phyloP scores from a whole-genome alignment of 2,888 invertebrate species.

The Salpingus planirostris region DNA sequence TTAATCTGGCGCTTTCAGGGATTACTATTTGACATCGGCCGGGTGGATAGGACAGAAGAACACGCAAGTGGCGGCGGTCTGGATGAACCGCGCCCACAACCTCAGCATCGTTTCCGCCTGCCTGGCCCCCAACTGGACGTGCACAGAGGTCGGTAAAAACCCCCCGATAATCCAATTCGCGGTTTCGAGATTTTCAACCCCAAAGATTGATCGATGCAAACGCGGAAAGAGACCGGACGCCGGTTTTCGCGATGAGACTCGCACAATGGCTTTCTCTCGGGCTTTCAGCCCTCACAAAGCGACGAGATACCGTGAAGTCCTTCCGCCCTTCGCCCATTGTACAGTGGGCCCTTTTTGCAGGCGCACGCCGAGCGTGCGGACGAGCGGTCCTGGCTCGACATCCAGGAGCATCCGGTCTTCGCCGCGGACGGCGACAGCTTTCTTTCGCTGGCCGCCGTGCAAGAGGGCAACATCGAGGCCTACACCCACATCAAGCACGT shows the following conservation, averaged over 20 bases:
- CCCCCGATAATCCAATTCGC: too few relatives aligned
- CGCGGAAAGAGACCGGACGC: too few relatives aligned
- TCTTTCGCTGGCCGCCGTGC: conserved; percentile 70
- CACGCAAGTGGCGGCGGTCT: conserved; percentile 74
- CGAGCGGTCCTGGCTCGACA: conserved; percentile 78
- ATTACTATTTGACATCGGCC: conserved; percentile 86
- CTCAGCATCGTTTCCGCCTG: conserved; percentile 82
- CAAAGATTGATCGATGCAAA: too few relatives aligned
- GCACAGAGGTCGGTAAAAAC: conserved; percentile 72
- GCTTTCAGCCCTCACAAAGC: too few relatives aligned
- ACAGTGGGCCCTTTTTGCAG: too few relatives aligned
- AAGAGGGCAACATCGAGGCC: conserved; percentile 75
- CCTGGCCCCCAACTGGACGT: conserved; percentile 72
- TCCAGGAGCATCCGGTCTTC: conserved; percentile 76
- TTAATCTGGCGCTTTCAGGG: conserved; percentile 48
- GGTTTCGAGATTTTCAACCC: too few relatives aligned
- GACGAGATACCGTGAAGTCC: too few relatives aligned
- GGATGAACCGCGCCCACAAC: conserved; percentile 92
- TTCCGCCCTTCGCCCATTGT: too few relatives aligned
- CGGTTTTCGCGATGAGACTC: too few relatives aligned
- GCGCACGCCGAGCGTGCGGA: conserved; percentile 76
- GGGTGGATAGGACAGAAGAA: conserved; percentile 79
- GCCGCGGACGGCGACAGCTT: conserved; percentile 78
- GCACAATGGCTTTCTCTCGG: too few relatives aligned
- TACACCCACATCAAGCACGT: conserved; percentile 85